phyloP scores from a whole-genome alignment of 2,888 invertebrate species.

The Coleophora flavipennella region DNA sequence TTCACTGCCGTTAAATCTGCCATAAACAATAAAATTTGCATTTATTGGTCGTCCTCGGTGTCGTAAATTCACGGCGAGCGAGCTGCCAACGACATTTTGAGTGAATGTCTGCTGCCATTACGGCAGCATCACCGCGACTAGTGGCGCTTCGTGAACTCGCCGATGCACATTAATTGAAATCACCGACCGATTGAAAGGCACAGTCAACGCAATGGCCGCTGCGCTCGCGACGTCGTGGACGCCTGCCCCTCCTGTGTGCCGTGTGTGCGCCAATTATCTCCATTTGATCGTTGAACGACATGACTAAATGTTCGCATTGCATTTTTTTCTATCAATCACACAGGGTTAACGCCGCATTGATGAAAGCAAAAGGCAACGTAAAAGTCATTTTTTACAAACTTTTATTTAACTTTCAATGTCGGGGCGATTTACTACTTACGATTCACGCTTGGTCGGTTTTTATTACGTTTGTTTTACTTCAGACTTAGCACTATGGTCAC shows the following conservation, averaged over 20 bases:
- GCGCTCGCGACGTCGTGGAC: too few relatives aligned
- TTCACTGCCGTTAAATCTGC: conserved; percentile 65
- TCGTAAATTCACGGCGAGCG: conserved; percentile 60
- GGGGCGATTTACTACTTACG: too few relatives aligned
- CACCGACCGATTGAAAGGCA: conserved; percentile 59
- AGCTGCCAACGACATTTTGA: conserved; percentile 66
- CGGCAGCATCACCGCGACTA: conserved; percentile 34
- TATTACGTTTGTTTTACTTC: too few relatives aligned
- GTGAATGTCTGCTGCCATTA: conserved; percentile 58
- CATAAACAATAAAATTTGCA: conserved; percentile 72
- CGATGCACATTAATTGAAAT: conserved; percentile 61
- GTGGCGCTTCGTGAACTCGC: conserved; percentile 47
- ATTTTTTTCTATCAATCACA: too few relatives aligned
- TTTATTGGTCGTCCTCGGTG: conserved; percentile 66
- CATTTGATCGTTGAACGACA: conserved; percentile 26
- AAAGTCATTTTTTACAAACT: too few relatives aligned
- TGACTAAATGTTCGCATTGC: too few relatives aligned
- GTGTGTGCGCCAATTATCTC: conserved; percentile 52
- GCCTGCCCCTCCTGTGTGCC: conserved; percentile 11
- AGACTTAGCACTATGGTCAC: too few relatives aligned
- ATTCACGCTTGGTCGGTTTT: too few relatives aligned
- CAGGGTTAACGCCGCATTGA: too few relatives aligned
- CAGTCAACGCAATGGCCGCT: too few relatives aligned
- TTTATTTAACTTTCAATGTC: too few relatives aligned
- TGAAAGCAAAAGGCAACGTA: too few relatives aligned